Base-by-base conservation (phyloP, 1,140 invertebrate genomes). In the Epicauta chinensis region DNA sequence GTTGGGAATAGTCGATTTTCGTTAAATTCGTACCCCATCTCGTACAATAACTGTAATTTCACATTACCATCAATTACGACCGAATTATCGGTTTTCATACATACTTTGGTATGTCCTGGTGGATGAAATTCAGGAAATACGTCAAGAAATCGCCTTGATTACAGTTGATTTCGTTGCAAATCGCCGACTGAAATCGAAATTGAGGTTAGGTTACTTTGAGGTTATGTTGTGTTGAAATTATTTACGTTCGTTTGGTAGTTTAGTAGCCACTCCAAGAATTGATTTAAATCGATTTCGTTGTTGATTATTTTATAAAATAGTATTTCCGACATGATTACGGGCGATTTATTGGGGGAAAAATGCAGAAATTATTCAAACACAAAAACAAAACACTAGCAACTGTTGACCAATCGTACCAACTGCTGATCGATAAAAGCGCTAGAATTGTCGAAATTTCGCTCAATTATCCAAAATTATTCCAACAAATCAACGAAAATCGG, bases 91-190 rank as follows among this genome's bases (percentile, higher is more conserved):
- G n/a, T n/a, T n/a, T n/a, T n/a, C n/a, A n/a, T n/a, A n/a, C n/a
- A n/a, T n/a, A 65, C 66, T 54, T 48, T 14, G 50, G 39, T n/a
- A 61, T 44, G 34, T 60, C 54, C 23, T 69, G 66, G 48, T 70
- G 68, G 6, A 70, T 45, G 39, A 55, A 67, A 56, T 70, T 70
- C 3, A 70, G 51, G 48, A 70, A 65, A 53, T 59, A 65, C 7
- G 64, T 64, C 12, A 66, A 43, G 47, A 70, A 70, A 53, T 67
- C 63, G 9, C 52, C 54, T 42, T 40, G 58, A 1, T 56, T 50
- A 46, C 66, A 66, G 5, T 58, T 58, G 47, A 60, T 62, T 23
- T 23, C 23, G 13, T 5, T 9, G 29, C 11, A 23, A 13, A 34
- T 53, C 36, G 3, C 9, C 9, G n/a, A n/a, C n/a, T 57, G 32